Evolutionary conservation across 2,797 vertebrate genomes (phyloP), one percentile per base, ranked within the genome.

Genomic region (Chaetophractus vellerosus): DNA sequence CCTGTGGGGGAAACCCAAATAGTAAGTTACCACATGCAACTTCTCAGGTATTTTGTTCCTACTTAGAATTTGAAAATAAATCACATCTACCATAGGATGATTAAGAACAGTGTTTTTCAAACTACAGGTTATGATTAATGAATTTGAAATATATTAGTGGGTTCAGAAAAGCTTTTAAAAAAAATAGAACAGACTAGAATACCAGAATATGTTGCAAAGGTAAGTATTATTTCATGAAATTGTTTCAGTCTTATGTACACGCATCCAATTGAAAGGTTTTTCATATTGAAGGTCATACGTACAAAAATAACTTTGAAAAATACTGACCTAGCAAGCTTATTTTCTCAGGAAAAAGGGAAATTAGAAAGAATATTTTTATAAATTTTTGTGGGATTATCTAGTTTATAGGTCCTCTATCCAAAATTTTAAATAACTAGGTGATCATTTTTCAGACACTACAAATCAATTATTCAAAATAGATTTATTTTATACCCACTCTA

Each of bases 11-110:
- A 93, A 92, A 19, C 24, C 63, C 79, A 88, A 57, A 61, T 33
- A 91, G 1, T 68, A 80, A 78, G 66, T 74, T 85, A 64, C n/a
- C 48, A 85, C 28, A 33, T 48, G 6, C 21, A 90, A 84, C 2
- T 33, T 80, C 7, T 55, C 88, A 78, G 57, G 23, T 92, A 75
- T 93, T 93, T 95, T 86, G 57, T 82, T 85, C 24, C 24, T 71
- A 80, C 41, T 93, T 52, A 81, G 41, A 90, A 76, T 71, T 76
- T 84, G 61, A 78, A 94, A 97, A 79, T 64, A 93, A 87, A 72
- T 94, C 55, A 94, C 28, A 31, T 84, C 52, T 90, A 87, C 12
- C 52, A 81, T 0, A 41, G 28, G 41, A 59, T 89, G 33, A 80
- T 45, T n/a, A 88, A 80, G 23, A 88, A 88, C 8, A 78, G 28